These are phyloP conservation scores for Drosophila nikananu DNA, from an alignment of 1,140 invertebrate genomes.

Conservation along the genomic window DNA sequence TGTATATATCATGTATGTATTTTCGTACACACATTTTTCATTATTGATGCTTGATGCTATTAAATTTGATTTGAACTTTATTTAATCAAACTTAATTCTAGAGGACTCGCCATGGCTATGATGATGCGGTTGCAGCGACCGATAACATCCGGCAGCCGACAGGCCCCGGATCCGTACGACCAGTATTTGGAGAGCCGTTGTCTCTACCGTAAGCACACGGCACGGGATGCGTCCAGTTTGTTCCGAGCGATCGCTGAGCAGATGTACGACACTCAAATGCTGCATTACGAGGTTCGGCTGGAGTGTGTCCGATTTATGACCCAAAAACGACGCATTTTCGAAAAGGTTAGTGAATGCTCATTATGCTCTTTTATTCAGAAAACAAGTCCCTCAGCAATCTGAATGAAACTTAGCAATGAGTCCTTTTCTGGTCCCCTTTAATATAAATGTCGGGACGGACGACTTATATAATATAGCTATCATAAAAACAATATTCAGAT, in stretches of 20 bases:
- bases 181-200: constrained; percentile 91
- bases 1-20: too few species aligned
- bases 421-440: too few species aligned
- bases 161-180: constrained; percentile 87
- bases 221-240: constrained; percentile 93
- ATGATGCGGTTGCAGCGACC: constrained; percentile 61
- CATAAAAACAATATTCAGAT: too few species aligned
- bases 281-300: constrained; percentile 90
- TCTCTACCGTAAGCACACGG: constrained; percentile 92
- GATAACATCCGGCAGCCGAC: constrained; percentile 81
- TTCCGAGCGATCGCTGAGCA: constrained; percentile 95
- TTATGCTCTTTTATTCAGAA: too few species aligned
- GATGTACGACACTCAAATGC: constrained; percentile 92
- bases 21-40: background rate
- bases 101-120: constrained; percentile 1
- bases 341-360: constrained; percentile 82
- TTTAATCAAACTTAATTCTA: background rate
- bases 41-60: background rate
- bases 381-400: too few species aligned
- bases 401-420: too few species aligned
- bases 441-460: too few species aligned
- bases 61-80: background rate
- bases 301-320: constrained; percentile 91
- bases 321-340: constrained; percentile 86
- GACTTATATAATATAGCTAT: too few species aligned